These are phyloP conservation scores for Eulemur rubriventer DNA, from an alignment of 2,797 vertebrate genomes.

Conservation along the genomic window DNA sequence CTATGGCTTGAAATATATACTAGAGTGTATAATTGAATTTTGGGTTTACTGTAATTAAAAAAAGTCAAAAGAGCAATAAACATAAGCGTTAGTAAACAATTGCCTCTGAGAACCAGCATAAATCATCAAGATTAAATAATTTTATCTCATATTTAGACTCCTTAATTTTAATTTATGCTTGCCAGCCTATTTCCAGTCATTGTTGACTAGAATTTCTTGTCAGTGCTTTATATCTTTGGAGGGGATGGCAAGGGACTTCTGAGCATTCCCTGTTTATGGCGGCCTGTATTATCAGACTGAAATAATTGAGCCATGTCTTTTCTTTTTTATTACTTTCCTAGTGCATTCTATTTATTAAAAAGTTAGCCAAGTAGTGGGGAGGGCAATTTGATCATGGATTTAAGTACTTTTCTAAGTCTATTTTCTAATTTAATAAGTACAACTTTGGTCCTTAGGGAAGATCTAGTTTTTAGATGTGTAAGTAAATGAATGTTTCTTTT, in stretches of 20 bases:
- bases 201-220: slow-evolving; percentile 74
- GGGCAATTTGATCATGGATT: neutral
- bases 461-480: neutral
- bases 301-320: neutral
- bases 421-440: neutral
- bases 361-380: neutral
- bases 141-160: slow-evolving; percentile 83
- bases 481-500: neutral
- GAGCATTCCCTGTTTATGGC: neutral
- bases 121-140: slow-evolving; percentile 85
- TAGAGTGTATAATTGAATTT: slow-evolving; percentile 85
- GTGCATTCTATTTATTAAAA: neutral
- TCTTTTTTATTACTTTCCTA: slow-evolving; percentile 8
- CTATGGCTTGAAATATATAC: slow-evolving; percentile 83
- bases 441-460: neutral
- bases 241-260: slow-evolving; percentile 21
- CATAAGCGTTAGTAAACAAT: slow-evolving; percentile 83
- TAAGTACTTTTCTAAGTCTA: neutral
- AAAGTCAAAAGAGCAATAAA: slow-evolving; percentile 87
- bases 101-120: slow-evolving; percentile 81
- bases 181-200: slow-evolving; percentile 70
- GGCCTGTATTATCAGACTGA: neutral
- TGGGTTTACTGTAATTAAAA: slow-evolving; percentile 86
- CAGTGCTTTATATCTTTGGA: slow-evolving; percentile 9
- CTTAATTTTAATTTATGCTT: slow-evolving; percentile 83